phyloP scores from a whole-genome alignment of 92 coral and sea anemone genomes.

The Meandrina meandrites region DNA sequence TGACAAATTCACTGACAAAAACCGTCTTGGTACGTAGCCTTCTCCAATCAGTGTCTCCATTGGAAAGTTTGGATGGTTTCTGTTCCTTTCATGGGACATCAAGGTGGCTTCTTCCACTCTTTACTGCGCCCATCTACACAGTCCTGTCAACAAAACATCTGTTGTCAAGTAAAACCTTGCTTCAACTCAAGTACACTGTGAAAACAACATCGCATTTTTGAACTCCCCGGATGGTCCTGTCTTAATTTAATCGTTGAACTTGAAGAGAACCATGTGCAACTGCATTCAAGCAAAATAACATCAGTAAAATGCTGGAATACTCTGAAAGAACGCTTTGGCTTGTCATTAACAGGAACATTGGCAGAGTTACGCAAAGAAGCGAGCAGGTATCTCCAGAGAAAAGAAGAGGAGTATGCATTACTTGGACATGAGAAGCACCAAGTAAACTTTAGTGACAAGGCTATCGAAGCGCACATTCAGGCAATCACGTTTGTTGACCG shows the following conservation, averaged over 20 bases:
- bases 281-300: conserved; percentile 31
- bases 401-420: conserved; percentile 16
- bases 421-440: conserved; percentile 38
- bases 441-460: conserved; percentile 37
- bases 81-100: conserved; percentile 38
- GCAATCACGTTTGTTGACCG: conserved; percentile 46
- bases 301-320: conserved; percentile 32
- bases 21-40: conserved; percentile 42
- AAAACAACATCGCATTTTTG: conserved; percentile 41
- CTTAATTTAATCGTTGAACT: conserved; percentile 26
- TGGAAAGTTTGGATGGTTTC: conserved; percentile 23
- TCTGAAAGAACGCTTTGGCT: conserved; percentile 35
- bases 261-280: conserved; percentile 24
- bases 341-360: conserved; percentile 35
- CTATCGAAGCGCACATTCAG: conserved; percentile 41
- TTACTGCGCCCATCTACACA: too few species aligned
- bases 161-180: conserved; percentile 42
- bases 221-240: conserved; percentile 30
- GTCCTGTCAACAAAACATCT: conserved; percentile 34
- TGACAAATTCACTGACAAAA: conserved; percentile 46
- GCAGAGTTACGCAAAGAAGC: conserved; percentile 31
- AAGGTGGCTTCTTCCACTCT: conserved; percentile 37
- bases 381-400: conserved; percentile 35
- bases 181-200: conserved; percentile 50
- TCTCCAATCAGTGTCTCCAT: conserved; percentile 52